Conservation (phyloP, 2,797 vertebrate genomes). For the Spinus olivaceus region DNA sequence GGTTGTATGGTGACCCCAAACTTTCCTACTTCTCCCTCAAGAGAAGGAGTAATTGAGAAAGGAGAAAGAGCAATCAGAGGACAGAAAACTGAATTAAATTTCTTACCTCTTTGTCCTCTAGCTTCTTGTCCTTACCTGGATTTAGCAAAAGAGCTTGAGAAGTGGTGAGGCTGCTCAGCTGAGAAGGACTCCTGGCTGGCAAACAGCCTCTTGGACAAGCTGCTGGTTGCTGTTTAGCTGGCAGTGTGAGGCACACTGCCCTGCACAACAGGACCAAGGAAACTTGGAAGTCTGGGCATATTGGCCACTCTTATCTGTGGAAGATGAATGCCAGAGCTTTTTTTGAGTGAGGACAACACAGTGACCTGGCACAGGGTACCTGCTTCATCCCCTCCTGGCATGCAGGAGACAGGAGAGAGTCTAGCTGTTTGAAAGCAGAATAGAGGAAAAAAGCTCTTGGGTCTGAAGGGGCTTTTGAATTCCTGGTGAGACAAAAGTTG, state of each 20-base stretch:
- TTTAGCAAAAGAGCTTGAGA: not conserved
- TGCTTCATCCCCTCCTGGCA: not conserved
- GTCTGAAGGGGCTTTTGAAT: not conserved
- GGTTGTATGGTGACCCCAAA: not conserved
- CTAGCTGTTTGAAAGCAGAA: not conserved
- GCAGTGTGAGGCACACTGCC: not conserved
- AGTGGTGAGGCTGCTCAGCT: not conserved
- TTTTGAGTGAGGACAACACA: not conserved
- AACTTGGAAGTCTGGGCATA: not conserved
- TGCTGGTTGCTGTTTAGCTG: not conserved
- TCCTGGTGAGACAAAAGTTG: not conserved
- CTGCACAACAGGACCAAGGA: not conserved
- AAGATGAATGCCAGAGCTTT: not conserved
- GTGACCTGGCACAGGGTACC: not conserved
- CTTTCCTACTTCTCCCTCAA: not conserved
- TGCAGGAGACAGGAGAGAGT: not conserved
- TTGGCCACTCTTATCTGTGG: not conserved
- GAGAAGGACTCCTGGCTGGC: not conserved
- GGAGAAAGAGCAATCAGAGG: not conserved
- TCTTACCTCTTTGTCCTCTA: not conserved
- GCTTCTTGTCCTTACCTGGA: not conserved
- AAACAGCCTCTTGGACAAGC: not conserved
- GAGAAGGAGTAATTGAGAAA: not conserved
- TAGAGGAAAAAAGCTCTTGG: not conserved
- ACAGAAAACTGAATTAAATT: not conserved